Evolutionary conservation across 2,797 vertebrate genomes (phyloP).

Genomic region (Sebastes dallii): DNA sequence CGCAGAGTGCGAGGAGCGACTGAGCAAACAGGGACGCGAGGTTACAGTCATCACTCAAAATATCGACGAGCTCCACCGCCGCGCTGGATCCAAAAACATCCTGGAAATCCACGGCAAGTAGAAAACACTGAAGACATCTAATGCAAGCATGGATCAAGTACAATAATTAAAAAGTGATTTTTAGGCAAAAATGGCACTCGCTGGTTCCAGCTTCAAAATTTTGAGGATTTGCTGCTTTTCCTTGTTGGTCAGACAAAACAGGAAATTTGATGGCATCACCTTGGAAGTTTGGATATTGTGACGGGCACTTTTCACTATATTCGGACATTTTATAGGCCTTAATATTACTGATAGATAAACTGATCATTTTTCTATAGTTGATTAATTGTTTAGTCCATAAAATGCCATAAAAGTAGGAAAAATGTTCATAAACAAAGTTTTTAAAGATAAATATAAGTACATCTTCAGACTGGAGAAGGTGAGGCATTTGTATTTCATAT

Average conservation of each 20-base stretch:
- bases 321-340: background rate
- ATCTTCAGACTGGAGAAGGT: background rate
- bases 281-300: background rate
- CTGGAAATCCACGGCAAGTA: slow-evolving; percentile 90
- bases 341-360: background rate
- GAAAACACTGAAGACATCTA: background rate
- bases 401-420: background rate
- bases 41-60: slow-evolving; percentile 94
- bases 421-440: background rate
- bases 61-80: slow-evolving; percentile 93
- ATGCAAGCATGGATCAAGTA: background rate
- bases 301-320: background rate
- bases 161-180: background rate
- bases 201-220: background rate
- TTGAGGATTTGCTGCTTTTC: background rate
- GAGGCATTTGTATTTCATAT: background rate
- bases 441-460: background rate
- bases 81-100: slow-evolving; percentile 90
- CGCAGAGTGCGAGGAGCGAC: slow-evolving; percentile 89
- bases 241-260: background rate
- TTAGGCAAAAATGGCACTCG: background rate
- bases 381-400: background rate
- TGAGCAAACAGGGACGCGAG: slow-evolving; percentile 86
- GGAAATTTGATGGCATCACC: background rate
- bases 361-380: background rate